Evolutionary conservation across 2,113 vertebrate species (phyloP), one percentile per base, ranked within the genome.

Genomic region (Pseudorectes ferrugineus): DNA sequence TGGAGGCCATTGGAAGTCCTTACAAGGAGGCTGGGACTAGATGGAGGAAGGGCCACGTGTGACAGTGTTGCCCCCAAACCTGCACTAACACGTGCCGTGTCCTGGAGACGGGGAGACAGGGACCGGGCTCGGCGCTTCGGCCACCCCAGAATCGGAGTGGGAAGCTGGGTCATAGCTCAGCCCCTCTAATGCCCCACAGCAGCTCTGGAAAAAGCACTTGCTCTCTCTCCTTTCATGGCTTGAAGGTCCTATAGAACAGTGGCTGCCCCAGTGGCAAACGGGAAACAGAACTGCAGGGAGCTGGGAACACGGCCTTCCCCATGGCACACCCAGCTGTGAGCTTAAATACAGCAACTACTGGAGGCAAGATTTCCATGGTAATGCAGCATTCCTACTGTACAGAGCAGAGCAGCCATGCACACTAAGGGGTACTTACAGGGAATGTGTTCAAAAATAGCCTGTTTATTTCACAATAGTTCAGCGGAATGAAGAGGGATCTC

Each of bases 201-300:
- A 93, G 96, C 96, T 97, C 97, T 87, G 93, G 92, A 94, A 93
- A 85, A 85, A 85, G 82, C 86, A 51, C 26, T 42, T 22, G 36
- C 48, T 84, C 74, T 96, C 96, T 84, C 74, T 97, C 96, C 93
- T 70, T 67, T 96, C 97, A 95, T 51, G 83, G 96, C 93, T 54
- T 36, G 42, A 84, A 92, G 91, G 63, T 88, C 72, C 91, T 67
- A 24, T 0, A 43, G 31, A 82, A 63, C 33, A 86, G 75, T 15
- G 80, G 81, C 88, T 82, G 89, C 71, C 61, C 75, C 86, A 52
- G 58, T 1, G n/a, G 58, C 46, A 26, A 70, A 18, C 6, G 59
- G 78, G 81, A 33, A 87, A 24, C 55, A 71, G 74, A 87, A 66
- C 54, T 35, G 85, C 43, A 46, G 15, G 66, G 59, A 66, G 85